Percentiles rank a stretch among this genome's conserved stretches.
phyloP scores from a whole-genome alignment of 2,888 invertebrate genomes.

The Drosophila eohydei region DNA sequence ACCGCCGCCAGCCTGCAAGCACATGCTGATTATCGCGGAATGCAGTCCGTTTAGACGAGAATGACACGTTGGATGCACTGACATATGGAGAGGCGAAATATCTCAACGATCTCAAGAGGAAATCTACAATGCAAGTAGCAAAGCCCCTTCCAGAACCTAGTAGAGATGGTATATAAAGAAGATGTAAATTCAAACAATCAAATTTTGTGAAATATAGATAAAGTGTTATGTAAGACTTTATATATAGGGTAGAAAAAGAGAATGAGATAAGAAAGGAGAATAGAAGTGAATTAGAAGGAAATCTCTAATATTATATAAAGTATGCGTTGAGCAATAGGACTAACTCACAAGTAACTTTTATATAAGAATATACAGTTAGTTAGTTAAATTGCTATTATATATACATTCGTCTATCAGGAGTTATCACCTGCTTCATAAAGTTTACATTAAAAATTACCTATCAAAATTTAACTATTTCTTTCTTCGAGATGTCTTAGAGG shows the following conservation, averaged over 20 bases:
- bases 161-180: background rate
- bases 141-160: background rate
- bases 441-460: no score
- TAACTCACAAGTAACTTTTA: background rate
- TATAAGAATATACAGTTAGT: no score
- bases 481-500: background rate
- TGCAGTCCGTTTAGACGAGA: slow-evolving; percentile 17
- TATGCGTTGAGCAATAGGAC: background rate
- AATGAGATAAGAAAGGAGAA: background rate
- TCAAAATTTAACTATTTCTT: no score
- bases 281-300: no score
- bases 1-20: background rate
- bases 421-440: no score
- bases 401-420: no score
- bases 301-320: background rate
- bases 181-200: no score
- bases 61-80: slow-evolving; percentile 11
- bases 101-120: background rate
- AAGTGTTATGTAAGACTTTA: background rate
- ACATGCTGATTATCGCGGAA: slow-evolving; percentile 35
- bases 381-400: no score
- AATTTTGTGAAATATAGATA: background rate
- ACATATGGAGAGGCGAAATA: background rate
- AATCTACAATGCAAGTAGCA: no score
- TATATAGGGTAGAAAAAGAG: background rate